A percentile compares a stretch with the other conserved stretches of the same genome.
Evolutionary conservation across 53 echinoderm and acorn worm species (phyloP).

Genomic region (Mesocentrotus franciscanus): DNA sequence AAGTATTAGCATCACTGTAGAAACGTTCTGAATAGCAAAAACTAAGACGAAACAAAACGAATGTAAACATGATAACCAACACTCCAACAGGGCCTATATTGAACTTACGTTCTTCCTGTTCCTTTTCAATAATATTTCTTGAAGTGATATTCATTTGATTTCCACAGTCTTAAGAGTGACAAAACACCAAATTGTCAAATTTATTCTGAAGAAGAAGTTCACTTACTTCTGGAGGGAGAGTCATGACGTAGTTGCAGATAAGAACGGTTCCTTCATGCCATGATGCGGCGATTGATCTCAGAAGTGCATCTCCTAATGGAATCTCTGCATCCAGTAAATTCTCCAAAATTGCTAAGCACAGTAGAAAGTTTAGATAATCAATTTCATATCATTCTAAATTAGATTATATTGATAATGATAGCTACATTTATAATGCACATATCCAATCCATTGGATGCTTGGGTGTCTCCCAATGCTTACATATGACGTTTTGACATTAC

Average conservation of each 20-base stretch:
- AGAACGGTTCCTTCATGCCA: constrained; percentile 11
- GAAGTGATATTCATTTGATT: too few relatives aligned
- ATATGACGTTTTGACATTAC: too few relatives aligned
- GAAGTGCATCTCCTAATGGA: constrained; percentile 35
- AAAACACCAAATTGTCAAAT: too few relatives aligned
- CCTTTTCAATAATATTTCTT: background rate
- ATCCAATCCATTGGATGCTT: too few relatives aligned
- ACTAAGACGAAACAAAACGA: background rate
- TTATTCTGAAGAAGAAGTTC: background rate
- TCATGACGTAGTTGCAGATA: constrained; percentile 23
- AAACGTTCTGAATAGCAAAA: too few relatives aligned
- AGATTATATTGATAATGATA: too few relatives aligned
- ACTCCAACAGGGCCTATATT: background rate
- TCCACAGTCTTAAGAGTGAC: too few relatives aligned
- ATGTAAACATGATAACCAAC: background rate
- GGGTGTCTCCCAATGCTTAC: too few relatives aligned
- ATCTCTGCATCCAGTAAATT: background rate
- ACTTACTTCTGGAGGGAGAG: constrained; percentile 32
- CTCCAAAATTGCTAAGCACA: background rate
- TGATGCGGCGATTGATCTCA: constrained; percentile 18
- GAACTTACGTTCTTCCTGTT: too few relatives aligned
- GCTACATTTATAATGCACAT: too few relatives aligned
- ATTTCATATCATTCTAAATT: background rate
- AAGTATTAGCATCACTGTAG: too few relatives aligned
- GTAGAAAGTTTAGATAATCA: too few relatives aligned